Conservation (phyloP, 2,113 vertebrate genomes). For the Entosphenus tridentatus region DNA sequence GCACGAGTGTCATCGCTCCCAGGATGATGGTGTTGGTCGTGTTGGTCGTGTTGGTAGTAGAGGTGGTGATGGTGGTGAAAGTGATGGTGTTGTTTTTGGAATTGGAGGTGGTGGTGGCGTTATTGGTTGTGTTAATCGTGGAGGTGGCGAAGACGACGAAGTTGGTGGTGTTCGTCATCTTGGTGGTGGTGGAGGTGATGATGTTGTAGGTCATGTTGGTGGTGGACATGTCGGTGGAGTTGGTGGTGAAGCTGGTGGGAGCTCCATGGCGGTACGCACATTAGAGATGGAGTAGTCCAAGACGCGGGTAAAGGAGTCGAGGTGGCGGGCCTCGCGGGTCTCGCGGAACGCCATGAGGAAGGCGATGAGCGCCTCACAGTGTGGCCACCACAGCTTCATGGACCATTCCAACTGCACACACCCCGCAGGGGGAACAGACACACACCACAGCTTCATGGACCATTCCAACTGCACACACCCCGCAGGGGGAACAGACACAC, state of each 20-base stretch:
- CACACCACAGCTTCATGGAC: constrained; percentile 72
- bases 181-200: not conserved
- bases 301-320: constrained; percentile 31
- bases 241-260: not conserved
- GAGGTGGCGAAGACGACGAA: no score
- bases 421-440: no score
- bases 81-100: no score
- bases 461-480: constrained; percentile 37
- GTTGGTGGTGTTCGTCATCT: no score
- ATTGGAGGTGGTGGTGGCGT: no score
- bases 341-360: constrained; percentile 48
- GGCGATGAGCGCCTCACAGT: constrained; percentile 53
- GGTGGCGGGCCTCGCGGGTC: constrained; percentile 21
- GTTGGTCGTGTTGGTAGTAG: no score
- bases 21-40: no score
- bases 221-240: not conserved
- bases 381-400: constrained; percentile 84
- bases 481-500: no score
- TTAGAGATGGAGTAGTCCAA: constrained; percentile 40
- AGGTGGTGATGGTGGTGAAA: no score
- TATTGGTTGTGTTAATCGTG: no score
- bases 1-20: not conserved
- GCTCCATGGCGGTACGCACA: constrained; percentile 20
- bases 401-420: constrained; percentile 46
- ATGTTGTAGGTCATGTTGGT: not conserved